These are phyloP conservation scores for Eumaeus atala DNA, from an alignment of 1,140 invertebrate species.

Conservation along the genomic window DNA sequence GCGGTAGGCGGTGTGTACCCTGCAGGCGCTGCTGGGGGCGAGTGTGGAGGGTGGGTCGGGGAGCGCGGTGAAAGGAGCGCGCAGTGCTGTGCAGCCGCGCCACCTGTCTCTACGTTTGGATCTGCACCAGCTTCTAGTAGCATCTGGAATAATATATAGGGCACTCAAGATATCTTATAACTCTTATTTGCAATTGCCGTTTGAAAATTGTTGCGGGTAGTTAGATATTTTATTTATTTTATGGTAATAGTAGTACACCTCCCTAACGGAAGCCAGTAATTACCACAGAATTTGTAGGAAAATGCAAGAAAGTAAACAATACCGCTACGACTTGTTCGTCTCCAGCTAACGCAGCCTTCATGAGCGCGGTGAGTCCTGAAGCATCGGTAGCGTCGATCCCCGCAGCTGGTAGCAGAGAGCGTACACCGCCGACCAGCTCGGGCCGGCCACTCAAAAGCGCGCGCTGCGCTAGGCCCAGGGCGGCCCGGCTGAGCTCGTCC, in stretches of 20 bases:
- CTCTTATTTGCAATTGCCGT: no score
- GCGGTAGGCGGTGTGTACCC: constrained; percentile 53
- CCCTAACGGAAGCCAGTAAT: no score
- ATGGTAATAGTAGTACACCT: no score
- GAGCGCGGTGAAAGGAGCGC: constrained; percentile 56
- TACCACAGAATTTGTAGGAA: no score
- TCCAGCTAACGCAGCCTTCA: constrained; percentile 86
- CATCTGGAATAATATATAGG: constrained; percentile 62
- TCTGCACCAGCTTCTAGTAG: constrained; percentile 87
- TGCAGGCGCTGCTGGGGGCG: constrained; percentile 30
- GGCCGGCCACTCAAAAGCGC: constrained; percentile 83
- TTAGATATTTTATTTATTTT: no score
- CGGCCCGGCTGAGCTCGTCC: constrained; percentile 71
- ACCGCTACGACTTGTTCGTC: constrained; percentile 84
- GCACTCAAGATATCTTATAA: constrained; percentile 4
- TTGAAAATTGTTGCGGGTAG: no score
- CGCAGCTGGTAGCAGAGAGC: constrained; percentile 83
- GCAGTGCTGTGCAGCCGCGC: constrained; percentile 58
- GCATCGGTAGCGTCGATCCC: constrained; percentile 85
- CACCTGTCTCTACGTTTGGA: constrained; percentile 82
- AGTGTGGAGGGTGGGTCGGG: constrained; percentile 84
- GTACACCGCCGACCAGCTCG: constrained; percentile 86
- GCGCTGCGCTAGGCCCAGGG: constrained; percentile 86
- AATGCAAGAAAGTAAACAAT: no score
- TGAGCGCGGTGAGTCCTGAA: constrained; percentile 85